Conservation (phyloP, 1,140 invertebrate species). For the Acyrthosiphon pisum region DNA sequence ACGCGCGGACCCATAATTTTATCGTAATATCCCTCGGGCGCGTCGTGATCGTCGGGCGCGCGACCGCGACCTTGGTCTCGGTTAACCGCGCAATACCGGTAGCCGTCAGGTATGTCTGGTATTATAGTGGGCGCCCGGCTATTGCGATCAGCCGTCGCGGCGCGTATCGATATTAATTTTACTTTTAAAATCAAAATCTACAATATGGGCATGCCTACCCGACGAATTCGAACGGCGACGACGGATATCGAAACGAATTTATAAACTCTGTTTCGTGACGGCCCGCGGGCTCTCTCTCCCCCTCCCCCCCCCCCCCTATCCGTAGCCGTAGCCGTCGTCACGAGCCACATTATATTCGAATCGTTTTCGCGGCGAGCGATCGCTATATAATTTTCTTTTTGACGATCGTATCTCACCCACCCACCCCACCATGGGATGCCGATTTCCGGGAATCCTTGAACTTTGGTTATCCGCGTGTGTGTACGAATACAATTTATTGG, state of each 20-base stretch:
- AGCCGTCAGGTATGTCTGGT: neutral
- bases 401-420: neutral
- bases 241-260: neutral
- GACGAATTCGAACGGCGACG: too few species aligned
- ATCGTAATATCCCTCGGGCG: too few species aligned
- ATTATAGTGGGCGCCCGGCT: too few species aligned
- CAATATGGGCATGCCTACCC: too few species aligned
- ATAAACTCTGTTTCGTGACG: neutral
- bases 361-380: neutral
- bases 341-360: neutral
- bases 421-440: too few species aligned
- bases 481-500: neutral
- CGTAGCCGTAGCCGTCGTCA: too few species aligned
- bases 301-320: too few species aligned
- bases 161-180: too few species aligned
- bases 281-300: too few species aligned
- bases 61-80: neutral
- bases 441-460: slow-evolving; percentile 2
- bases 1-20: neutral
- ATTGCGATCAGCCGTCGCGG: neutral
- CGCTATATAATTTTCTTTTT: neutral
- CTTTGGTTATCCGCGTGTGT: neutral
- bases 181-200: too few species aligned
- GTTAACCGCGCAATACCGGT: neutral
- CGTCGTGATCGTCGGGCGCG: neutral